Base-by-base conservation (phyloP, 23 tunicate species). In the Trididemnum nubilum region DNA sequence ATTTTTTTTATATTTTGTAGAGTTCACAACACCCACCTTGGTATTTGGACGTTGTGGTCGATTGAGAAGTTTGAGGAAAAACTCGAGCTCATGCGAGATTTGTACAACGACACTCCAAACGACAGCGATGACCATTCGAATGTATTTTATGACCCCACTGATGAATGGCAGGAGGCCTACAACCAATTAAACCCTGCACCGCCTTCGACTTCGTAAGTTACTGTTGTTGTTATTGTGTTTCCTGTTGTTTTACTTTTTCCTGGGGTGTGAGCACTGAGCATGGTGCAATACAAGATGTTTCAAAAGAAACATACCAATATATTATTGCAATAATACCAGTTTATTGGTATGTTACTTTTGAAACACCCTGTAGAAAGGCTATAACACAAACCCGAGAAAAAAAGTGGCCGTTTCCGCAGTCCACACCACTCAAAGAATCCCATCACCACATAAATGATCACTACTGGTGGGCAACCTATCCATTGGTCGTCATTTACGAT, bases 1-100 rank as follows among this genome's bases (percentile, higher is more conserved):
- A n/a, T n/a, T n/a, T n/a, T n/a, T n/a, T n/a, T n/a, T n/a, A n/a
- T n/a, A 36, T 31, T 0, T 25, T 64, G 0, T 38, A 91, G 97
- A 77, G 84, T 91, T 22, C 71, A 85, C 31, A 91, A 91, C 78
- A 85, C 81, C 18, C 74, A 81, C 44, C 87, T 91, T 0, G 83
- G 79, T 0, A 91, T 91, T 4, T 91, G 90, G 84, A 91, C 97
- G 44, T 50, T 91, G 72, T 91, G 97, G 97, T 75, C 97, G 82
- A 18, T 85, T 9, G 83, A 75, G 7, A 91, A 85, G 44, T 81
- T 91, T 71, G 90, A 91, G 80, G 80, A 75, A 32, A 85, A 82
- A 75, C 81, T 91, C 27, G 97, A 85, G 57, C 15, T 34, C 26
- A 85, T 91, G 97, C 77, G 97, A 34, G 90, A 91, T 36, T 32